Base-by-base conservation (phyloP, 2,888 invertebrate species). In the Drosophila borborema region DNA sequence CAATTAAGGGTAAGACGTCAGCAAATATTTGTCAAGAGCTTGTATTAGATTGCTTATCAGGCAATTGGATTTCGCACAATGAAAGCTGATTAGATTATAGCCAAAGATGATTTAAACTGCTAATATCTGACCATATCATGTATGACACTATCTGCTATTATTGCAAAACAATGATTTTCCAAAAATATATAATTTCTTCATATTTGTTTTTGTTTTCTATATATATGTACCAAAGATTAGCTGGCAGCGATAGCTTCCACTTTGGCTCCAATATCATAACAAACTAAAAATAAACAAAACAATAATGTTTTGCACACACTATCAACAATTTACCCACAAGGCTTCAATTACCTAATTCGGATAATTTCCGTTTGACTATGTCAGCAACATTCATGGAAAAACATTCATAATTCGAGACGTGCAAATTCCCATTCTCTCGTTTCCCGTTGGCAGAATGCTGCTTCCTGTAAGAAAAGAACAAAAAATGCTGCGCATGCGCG, bases 301-400 rank as follows among this genome's bases (percentile, higher is more conserved):
- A 55, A 3, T 41, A 55, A 3, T 41, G 18, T 55, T n/a, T 46
- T 56, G 18, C 38, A 43, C 23, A 63, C n/a, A 62, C 23, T 34
- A 40, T 62, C 28, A 64, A 74, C 43, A 66, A 64, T 73, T 81
- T 86, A 83, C 84, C 83, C 86, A 83, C 81, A 74, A 65, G 49
- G 70, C 72, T 83, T 70, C 62, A 71, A 66, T 84, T 84, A 70
- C 87, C 58, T 82, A 67, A 81, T 72, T 56, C 69, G 31, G 31
- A 28, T 64, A 64, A 72, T 74, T 74, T 82, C 81, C 85, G 77
- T 64, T 80, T 48, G 28, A 49, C 61, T 0, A 8, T 34, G 60
- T 81, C 83, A 86, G 68, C 83, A 55, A 68, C 31, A 74, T 67
- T 69, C 53, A 45, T 9, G 31, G 45, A 53, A 59, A 59, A 67